Base-by-base conservation (phyloP, 2,888 invertebrate genomes). In the Choristoneura rosaceana region DNA sequence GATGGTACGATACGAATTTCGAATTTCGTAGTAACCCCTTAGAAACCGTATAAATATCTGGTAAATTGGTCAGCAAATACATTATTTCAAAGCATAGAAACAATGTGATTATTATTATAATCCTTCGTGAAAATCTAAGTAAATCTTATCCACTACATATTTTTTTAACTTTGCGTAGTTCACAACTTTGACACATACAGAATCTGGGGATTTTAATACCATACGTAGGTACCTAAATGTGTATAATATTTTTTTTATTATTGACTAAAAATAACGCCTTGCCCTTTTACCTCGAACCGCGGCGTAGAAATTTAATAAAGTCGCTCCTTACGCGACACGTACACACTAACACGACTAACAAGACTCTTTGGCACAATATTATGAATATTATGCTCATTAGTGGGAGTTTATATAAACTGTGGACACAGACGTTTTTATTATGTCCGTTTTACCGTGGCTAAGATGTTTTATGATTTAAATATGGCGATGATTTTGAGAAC, bases 301-400 rank as follows among this genome's bases (percentile, higher is more conserved):
- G 78, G 86, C 81, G 83, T 88, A 89, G 91, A 86, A 92, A 91
- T 92, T 93, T 93, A 93, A 93, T 93, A 92, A 90, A 91, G 87
- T 82, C 83, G 84, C 86, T 89, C 86, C 88, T 89, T 89, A 83
- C 80, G 81, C 86, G 89, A 89, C 88, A 87, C 86, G 86, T 87
- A 84, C 85, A 86, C 89, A 55, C 55, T 55, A 55, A 55, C 55
- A 25, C 55, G 55, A 25, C 85, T 89, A 92, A 91, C 92, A 93
- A 92, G 92, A 85, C 87, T 87, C 89, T 90, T 90, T 90, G 86
- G 84, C 88, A 84, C 71, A 71, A 68, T 71, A 68, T 71, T 70
- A 63, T 88, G 88, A 89, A 92, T 91, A 92, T 93, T 92, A 90
- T 86, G 88, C 92, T 93, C 93, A 93, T 93, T 93, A 93, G 91